These are phyloP conservation scores for Brachyistius frenatus DNA, from an alignment of 2,113 vertebrate species.

Conservation along the genomic window DNA sequence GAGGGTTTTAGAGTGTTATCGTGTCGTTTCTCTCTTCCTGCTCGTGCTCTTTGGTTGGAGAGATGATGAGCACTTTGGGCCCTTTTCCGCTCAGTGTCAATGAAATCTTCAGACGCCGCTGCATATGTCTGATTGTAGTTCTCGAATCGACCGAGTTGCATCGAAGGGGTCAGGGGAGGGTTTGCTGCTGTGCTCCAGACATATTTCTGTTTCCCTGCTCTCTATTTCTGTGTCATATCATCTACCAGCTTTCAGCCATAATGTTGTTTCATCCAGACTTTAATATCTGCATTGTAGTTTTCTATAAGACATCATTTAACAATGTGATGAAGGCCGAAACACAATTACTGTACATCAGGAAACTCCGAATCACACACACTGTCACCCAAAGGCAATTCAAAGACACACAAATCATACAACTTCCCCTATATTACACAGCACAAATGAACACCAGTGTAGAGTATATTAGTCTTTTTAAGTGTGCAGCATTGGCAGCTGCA, in stretches of 20 bases:
- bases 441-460: slow-evolving; percentile 1
- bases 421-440: neutral
- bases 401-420: neutral
- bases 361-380: neutral
- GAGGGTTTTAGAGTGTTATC: slow-evolving; percentile 61
- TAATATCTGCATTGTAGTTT: slow-evolving; percentile 45
- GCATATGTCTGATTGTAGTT: slow-evolving; percentile 26
- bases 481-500: neutral
- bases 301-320: slow-evolving; percentile 7
- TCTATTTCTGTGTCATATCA: neutral
- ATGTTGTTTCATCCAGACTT: slow-evolving; percentile 16
- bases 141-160: neutral
- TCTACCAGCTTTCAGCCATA: slow-evolving; percentile 14
- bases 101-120: slow-evolving; percentile 33
- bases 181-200: slow-evolving; percentile 1
- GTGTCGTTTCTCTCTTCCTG: neutral
- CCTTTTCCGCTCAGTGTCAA: slow-evolving; percentile 30
- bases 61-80: slow-evolving; percentile 50
- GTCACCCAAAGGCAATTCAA: slow-evolving; percentile 13
- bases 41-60: slow-evolving; percentile 19
- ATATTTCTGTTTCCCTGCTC: slow-evolving; percentile 31
- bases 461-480: neutral
- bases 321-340: slow-evolving; percentile 1
- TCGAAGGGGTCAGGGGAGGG: slow-evolving; percentile 25
- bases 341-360: slow-evolving; percentile 8